Evolutionary conservation across 2,113 vertebrate genomes (phyloP).

Genomic region (Peromyscus polionotus): DNA sequence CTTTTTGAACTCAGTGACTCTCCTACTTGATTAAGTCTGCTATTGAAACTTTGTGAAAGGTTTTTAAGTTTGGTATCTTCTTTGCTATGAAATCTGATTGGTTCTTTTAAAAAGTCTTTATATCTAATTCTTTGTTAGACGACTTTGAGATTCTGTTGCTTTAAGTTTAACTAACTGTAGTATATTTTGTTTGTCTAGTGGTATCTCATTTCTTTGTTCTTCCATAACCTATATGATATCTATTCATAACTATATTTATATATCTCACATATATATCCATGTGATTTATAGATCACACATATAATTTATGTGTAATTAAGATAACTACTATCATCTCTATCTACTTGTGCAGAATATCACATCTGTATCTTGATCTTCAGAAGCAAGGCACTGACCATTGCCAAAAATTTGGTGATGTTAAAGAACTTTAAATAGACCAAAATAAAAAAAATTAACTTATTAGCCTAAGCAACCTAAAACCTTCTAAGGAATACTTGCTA

Average conservation of each 20-base stretch:
- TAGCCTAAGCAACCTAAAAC: constrained; percentile 1
- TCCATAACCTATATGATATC: background rate
- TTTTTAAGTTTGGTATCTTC: background rate
- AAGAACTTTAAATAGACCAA: constrained; percentile 12
- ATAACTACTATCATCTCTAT: background rate
- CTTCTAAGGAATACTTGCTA: background rate
- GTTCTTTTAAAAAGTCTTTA: background rate
- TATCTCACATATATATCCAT: background rate
- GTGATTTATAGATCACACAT: background rate
- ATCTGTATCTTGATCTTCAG: background rate
- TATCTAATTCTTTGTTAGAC: background rate
- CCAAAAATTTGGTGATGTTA: background rate
- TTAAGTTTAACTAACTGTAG: background rate
- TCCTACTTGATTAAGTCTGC: background rate
- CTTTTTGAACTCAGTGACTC: background rate
- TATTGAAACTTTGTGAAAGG: no score
- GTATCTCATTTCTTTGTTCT: background rate
- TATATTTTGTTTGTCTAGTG: background rate
- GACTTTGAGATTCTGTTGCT: background rate
- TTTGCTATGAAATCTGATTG: background rate
- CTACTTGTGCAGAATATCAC: background rate
- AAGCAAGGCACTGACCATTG: background rate
- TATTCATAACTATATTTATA: background rate
- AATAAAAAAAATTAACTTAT: background rate
- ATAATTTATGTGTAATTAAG: background rate